These are phyloP conservation scores for Larimichthys crocea DNA, from an alignment of 2,113 vertebrate species.

Conservation along the genomic window DNA sequence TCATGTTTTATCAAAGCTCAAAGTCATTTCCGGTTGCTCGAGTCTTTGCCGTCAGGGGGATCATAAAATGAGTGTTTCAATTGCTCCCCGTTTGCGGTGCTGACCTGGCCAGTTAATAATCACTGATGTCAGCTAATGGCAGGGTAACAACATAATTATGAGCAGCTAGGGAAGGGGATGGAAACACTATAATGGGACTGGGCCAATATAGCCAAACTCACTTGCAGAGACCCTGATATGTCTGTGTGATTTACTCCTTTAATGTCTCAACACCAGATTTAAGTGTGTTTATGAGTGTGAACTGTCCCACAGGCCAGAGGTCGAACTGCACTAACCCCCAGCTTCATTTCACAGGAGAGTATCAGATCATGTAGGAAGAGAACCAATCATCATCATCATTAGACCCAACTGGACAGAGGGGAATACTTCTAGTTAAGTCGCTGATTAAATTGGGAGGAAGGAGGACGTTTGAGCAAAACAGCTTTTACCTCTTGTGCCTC, in stretches of 20 bases:
- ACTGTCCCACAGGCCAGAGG: conserved; percentile 5
- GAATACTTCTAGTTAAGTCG: background rate
- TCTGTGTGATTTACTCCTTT: conserved; percentile 36
- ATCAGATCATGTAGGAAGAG: conserved; percentile 19
- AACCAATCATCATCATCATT: conserved; percentile 43
- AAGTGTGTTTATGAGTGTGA: conserved; percentile 21
- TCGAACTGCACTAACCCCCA: conserved; percentile 1
- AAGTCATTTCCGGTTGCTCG: conserved; percentile 9
- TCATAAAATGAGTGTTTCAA: conserved; percentile 27
- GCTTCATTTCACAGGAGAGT: conserved; percentile 16
- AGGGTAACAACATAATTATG: conserved; percentile 62
- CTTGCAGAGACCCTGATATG: conserved; percentile 24
- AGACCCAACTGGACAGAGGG: background rate
- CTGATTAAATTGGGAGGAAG: background rate
- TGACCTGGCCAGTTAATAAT: conserved; percentile 45
- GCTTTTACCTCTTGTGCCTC: background rate
- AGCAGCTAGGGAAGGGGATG: conserved; percentile 36
- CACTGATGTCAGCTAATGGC: conserved; percentile 39
- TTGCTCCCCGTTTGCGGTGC: conserved; percentile 9
- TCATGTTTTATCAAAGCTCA: conserved; percentile 31
- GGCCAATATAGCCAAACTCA: background rate
- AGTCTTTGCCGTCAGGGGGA: background rate
- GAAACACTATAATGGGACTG: conserved; percentile 31
- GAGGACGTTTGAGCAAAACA: background rate
- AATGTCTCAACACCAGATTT: conserved; percentile 31